Percentiles rank a stretch among this genome's conserved stretches.
phyloP scores from a whole-genome alignment of 2,113 vertebrate species.

The Fukomys damarensis region DNA sequence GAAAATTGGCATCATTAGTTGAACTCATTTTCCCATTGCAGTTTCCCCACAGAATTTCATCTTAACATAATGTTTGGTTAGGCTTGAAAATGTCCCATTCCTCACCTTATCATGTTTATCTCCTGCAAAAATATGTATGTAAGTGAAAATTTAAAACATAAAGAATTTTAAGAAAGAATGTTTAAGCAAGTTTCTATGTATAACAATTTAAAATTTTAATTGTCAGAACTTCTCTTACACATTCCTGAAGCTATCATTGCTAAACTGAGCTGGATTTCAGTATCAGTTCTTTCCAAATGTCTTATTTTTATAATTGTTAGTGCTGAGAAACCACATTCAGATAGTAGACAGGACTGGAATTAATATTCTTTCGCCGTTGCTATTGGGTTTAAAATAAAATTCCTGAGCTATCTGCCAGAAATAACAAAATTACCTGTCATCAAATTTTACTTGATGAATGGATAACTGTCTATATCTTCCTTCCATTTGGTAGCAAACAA shows the following conservation, averaged over 20 bases:
- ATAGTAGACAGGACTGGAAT: not conserved
- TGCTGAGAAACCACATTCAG: not conserved
- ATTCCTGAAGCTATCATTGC: not conserved
- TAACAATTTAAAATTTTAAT: not conserved
- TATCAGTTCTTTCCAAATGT: not conserved
- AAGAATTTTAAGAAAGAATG: not conserved
- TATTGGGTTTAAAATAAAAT: not conserved
- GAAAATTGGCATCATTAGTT: not conserved
- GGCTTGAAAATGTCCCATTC: not conserved
- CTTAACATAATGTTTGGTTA: not conserved
- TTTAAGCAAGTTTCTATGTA: not conserved
- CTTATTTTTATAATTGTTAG: not conserved
- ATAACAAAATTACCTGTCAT: not conserved
- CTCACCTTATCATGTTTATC: not conserved
- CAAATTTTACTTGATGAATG: not conserved
- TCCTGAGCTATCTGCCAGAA: not conserved
- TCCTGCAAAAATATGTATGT: not conserved
- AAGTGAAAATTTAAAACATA: not conserved
- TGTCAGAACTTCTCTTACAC: not conserved
- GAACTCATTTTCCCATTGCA: not conserved
- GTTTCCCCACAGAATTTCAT: constrained; percentile 2
- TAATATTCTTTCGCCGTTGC: not conserved
- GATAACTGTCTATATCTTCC: not conserved
- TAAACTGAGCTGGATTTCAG: not conserved
- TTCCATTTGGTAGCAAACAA: not conserved